These are phyloP conservation scores for Stegostoma tigrinum DNA, from an alignment of 2,113 vertebrate species.

Conservation along the genomic window DNA sequence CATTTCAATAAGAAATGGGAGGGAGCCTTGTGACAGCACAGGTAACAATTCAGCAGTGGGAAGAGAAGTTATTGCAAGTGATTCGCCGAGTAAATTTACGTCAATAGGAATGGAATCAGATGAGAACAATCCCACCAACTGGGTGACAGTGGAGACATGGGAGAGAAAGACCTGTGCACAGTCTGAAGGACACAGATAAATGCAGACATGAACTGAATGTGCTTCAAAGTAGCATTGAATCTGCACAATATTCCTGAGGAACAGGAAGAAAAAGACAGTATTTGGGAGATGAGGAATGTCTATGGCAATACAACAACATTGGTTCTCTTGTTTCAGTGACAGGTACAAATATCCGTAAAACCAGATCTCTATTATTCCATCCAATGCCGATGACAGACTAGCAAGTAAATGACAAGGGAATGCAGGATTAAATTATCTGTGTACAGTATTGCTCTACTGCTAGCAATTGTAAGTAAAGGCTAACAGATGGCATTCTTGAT, in stretches of 20 bases:
- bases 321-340: background rate
- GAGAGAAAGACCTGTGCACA: background rate
- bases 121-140: too few relatives aligned
- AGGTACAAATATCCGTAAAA: background rate
- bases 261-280: background rate
- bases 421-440: background rate
- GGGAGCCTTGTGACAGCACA: too few relatives aligned
- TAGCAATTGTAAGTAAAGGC: background rate
- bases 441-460: background rate
- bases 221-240: background rate
- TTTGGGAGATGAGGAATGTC: background rate
- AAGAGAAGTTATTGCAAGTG: too few relatives aligned
- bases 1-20: too few relatives aligned
- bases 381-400: background rate
- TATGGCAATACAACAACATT: background rate
- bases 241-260: background rate
- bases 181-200: background rate
- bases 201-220: background rate
- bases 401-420: background rate
- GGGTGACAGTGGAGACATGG: too few relatives aligned
- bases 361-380: background rate
- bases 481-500: background rate
- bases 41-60: too few relatives aligned
- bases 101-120: too few relatives aligned
- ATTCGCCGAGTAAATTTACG: too few relatives aligned